Base-by-base conservation (phyloP, 2,888 invertebrate species). In the Tetranychus piercei region DNA sequence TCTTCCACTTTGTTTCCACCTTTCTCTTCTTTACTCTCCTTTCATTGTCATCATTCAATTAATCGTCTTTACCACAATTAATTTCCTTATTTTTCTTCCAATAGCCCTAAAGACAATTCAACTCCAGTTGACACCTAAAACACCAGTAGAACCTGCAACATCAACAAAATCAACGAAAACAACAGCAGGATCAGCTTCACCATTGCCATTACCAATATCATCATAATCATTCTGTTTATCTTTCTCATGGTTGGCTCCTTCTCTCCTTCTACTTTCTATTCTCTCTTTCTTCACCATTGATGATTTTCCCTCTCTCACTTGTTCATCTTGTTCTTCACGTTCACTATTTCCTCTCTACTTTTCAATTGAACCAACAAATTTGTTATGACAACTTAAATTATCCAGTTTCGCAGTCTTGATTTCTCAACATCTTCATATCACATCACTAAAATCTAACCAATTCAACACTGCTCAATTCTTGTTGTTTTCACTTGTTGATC, bases 1-100 rank as follows among this genome's bases (percentile, higher is more conserved):
- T 6, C 34, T 7, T 55, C 55, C 15, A 55, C 9, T 55, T 55
- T 55, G 55, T 55, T 15, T 55, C 55, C 55, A 55, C 55, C 55
- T 55, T 7, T 55, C 55, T 55, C 55, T 55, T 55, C 55, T 15
- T 55, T 15, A 15, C 55, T 55, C 9, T 15, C 34, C 55, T 55
- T 55, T 55, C 55, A 55, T 55, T 55, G 55, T 55, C 55, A 55
- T 55, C 55, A 55, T 55, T 15, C 15, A 55, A 55, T 55, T 55
- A 55, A 55, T 15, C 15, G 9, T 55, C 9, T 15, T 6, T 15
- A 55, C 15, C 55, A 55, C 55, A 55, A 55, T 55, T 55, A 55
- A 67, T 67, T 67, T 67, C 20, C n/a, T 22, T 67, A 67, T 18
- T 67, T 67, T 67, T 67, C 67, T 67, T n/a, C 67, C 67, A n/a